Conservation (phyloP, 2,888 invertebrate genomes). For the Tethea ocularis region DNA sequence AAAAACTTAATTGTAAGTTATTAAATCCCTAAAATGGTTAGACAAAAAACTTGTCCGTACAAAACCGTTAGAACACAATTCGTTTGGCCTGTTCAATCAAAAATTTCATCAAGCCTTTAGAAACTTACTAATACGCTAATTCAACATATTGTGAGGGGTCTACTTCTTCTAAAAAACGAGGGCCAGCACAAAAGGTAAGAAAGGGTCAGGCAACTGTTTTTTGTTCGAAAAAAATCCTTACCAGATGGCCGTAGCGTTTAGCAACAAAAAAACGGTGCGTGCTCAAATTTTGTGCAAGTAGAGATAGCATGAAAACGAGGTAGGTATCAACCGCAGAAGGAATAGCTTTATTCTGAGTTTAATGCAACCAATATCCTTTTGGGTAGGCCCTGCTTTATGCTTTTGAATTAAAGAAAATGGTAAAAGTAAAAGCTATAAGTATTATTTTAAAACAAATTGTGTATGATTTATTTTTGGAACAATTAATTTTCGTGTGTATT, state of each 20-base stretch:
- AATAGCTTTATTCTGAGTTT: neutral
- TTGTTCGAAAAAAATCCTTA: constrained; percentile 74
- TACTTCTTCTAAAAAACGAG: constrained; percentile 67
- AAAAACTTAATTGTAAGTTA: constrained; percentile 36
- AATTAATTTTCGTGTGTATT: no score
- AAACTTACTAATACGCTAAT: constrained; percentile 82
- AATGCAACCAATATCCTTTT: neutral
- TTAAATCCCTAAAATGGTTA: constrained; percentile 51
- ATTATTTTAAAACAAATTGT: no score
- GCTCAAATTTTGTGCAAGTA: constrained; percentile 71
- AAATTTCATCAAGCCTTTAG: constrained; percentile 79
- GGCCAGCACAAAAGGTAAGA: constrained; percentile 79
- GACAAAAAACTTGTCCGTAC: constrained; percentile 49
- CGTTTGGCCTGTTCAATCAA: constrained; percentile 78
- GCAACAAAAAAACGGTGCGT: constrained; percentile 80
- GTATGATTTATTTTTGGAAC: no score
- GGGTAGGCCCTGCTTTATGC: no score
- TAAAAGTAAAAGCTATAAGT: no score
- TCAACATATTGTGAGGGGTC: constrained; percentile 80
- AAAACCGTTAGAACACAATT: constrained; percentile 78
- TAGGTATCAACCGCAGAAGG: constrained; percentile 16
- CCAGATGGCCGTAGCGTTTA: constrained; percentile 81
- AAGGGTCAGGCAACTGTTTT: constrained; percentile 81
- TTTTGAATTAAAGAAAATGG: no score
- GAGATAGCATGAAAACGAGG: constrained; percentile 38